Evolutionary conservation across 92 coral and sea anemone genomes (phyloP), one percentile per base, ranked within the genome.

Genomic region (Phenganax stokvisi): DNA sequence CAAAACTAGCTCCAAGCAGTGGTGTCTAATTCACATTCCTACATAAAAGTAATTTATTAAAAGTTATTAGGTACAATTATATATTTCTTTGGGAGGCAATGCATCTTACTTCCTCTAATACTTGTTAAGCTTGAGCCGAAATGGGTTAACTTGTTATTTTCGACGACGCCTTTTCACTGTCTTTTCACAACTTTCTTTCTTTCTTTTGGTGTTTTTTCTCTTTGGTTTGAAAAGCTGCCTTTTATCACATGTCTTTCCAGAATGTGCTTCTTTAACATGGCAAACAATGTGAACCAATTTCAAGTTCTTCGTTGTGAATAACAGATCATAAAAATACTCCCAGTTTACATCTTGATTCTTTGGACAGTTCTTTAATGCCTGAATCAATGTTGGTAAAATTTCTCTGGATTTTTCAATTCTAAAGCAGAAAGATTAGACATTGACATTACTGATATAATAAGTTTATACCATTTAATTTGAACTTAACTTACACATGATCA

Each of bases 401-500:
- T 90, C 89, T 9, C 99, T 88, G 27, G 97, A 91, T 86, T 96
- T 96, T 82, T 96, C 99, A 81, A 96, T 89, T 58, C 99, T 96
- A 80, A 44, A 94, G 5, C 2, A 1, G 2, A 37, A 37, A 37
- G 47, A 37, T 37, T 37, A 37, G 47, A 37, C 47, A 1, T 5
- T 37, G 3, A 37, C 47, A 59, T 59, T 59, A 59, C 7, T 3
- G 7, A 12, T 59, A 13, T 59, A 59, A 7, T 7, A 12, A 59
- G 3, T 59, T 3, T 1, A 12, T 12, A 1, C 2, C 65, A 59
- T 3, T 59, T 13, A 20, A 59, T 1, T 1, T 13, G 15, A 77
- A 0, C 60, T 44, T 27, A 67, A 79, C 97, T 87, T 81, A 94
- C 98, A 94, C 96, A 86, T 94, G 98, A 81, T 94, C 98, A 5